phyloP scores from a whole-genome alignment of 2,888 invertebrate genomes.

The Folsomia candida region DNA sequence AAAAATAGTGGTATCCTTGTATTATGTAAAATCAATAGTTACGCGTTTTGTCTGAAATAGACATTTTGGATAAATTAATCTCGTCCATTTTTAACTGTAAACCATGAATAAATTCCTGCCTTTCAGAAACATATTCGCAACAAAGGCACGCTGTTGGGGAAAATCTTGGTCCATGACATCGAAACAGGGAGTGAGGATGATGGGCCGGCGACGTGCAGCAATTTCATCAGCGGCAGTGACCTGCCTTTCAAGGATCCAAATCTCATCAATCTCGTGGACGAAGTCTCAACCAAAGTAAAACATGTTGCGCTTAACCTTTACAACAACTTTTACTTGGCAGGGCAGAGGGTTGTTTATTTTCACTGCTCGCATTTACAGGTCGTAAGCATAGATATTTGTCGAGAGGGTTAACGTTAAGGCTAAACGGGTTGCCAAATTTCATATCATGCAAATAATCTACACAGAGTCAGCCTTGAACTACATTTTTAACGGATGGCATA shows the following conservation, averaged over 20 bases:
- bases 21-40: too few species aligned
- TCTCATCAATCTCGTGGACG: conserved; percentile 78
- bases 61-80: too few species aligned
- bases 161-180: conserved; percentile 56
- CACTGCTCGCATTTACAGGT: not conserved
- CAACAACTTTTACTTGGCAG: not conserved
- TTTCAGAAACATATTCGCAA: conserved; percentile 85
- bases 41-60: too few species aligned
- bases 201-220: not conserved
- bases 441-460: not conserved
- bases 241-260: conserved; percentile 75
- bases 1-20: too few species aligned
- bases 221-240: conserved; percentile 33
- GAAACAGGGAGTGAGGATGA: conserved; percentile 18
- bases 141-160: conserved; percentile 78
- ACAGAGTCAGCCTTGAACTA: conserved; percentile 24
- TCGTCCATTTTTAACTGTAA: too few species aligned
- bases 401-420: conserved; percentile 2
- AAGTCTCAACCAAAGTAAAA: conserved; percentile 77
- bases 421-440: not conserved
- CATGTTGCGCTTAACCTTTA: not conserved
- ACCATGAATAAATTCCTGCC: too few species aligned
- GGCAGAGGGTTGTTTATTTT: not conserved
- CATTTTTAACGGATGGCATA: conserved; percentile 13
- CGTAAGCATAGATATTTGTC: too few species aligned